Percentiles rank a stretch among this genome's conserved stretches.
Conservation (phyloP, 2,888 invertebrate genomes). For the Ophioninae sp. region DNA sequence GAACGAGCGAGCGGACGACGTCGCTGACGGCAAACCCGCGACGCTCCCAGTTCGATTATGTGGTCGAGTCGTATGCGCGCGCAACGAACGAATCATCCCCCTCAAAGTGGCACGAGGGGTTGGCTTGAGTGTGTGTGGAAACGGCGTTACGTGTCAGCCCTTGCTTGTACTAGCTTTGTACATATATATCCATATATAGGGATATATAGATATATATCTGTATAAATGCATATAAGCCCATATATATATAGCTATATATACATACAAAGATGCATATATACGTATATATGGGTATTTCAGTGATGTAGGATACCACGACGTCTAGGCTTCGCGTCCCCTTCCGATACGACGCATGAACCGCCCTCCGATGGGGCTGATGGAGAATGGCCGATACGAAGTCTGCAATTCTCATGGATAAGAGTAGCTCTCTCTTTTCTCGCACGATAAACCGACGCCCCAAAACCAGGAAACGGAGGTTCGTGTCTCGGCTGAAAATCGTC, state of each 20-base stretch:
- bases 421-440: conserved; percentile 42
- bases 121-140: conserved; percentile 17
- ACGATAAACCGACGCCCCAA: conserved; percentile 46
- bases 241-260: too few relatives aligned
- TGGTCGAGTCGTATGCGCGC: conserved; percentile 77
- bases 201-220: too few relatives aligned
- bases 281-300: background rate
- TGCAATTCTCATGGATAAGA: conserved; percentile 55
- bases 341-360: conserved; percentile 52
- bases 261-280: background rate
- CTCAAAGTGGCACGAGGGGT: conserved; percentile 39
- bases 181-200: background rate
- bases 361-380: conserved; percentile 52
- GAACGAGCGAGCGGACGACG: conserved; percentile 70
- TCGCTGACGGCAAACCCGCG: conserved; percentile 77
- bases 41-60: conserved; percentile 81
- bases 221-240: too few relatives aligned
- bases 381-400: conserved; percentile 56
- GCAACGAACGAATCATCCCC: conserved; percentile 70
- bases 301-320: background rate
- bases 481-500: conserved; percentile 56
- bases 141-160: conserved; percentile 1
- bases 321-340: conserved; percentile 53
- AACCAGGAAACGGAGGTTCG: conserved; percentile 59
- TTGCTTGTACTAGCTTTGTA: background rate